phyloP scores from a whole-genome alignment of 2,888 invertebrate species.

The Idaea aversata region DNA sequence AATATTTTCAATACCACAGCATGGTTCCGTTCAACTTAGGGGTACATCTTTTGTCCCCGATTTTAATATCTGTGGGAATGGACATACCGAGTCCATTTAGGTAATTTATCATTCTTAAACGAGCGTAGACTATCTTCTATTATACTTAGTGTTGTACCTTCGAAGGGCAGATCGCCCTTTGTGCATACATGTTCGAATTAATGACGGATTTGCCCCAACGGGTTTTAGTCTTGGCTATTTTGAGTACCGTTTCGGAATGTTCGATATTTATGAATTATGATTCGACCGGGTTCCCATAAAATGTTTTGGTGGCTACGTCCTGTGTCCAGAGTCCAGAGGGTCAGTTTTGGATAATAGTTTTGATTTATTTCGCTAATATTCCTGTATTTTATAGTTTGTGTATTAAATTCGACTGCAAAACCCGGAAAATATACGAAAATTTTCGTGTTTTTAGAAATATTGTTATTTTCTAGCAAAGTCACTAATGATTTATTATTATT shows the following conservation, averaged over 20 bases:
- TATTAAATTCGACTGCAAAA: conserved; percentile 10
- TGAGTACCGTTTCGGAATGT: conserved; percentile 48
- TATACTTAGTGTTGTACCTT: conserved; percentile 59
- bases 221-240: conserved; percentile 54
- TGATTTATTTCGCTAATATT: conserved; percentile 29
- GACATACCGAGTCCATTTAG: conserved; percentile 77
- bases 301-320: conserved; percentile 41
- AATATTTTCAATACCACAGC: conserved; percentile 76
- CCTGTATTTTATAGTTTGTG: conserved; percentile 2
- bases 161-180: conserved; percentile 67
- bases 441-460: too few relatives aligned
- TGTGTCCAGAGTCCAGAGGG: conserved; percentile 16
- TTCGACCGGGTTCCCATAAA: conserved; percentile 67
- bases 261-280: conserved; percentile 74
- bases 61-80: conserved; percentile 81
- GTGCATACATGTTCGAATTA: conserved; percentile 56
- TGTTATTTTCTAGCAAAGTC: too few relatives aligned
- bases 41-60: conserved; percentile 66
- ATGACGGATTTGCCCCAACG: conserved; percentile 65
- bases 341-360: conserved; percentile 31
- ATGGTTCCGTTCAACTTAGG: conserved; percentile 65
- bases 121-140: conserved; percentile 68
- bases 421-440: background rate
- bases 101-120: conserved; percentile 81
- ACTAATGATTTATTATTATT: background rate